These are phyloP conservation scores for Atta colombica DNA, from an alignment of 1,140 invertebrate genomes.

Conservation along the genomic window DNA sequence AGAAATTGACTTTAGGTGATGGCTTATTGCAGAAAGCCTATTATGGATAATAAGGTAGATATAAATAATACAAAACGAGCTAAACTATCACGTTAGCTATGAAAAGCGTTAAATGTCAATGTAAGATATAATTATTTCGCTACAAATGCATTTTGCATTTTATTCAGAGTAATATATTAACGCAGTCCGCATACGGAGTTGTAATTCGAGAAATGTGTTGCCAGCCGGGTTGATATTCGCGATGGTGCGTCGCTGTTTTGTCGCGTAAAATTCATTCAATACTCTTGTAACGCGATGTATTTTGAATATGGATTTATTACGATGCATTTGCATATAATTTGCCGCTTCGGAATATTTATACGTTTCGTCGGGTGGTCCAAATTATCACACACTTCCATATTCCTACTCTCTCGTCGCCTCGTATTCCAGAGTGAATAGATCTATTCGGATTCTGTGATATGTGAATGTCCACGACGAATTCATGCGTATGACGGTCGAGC, in stretches of 20 bases:
- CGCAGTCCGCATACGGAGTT: not conserved
- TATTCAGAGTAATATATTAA: not conserved
- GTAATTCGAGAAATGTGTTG: constrained; percentile 17
- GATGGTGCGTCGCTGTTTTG: not conserved
- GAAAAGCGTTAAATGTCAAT: not conserved
- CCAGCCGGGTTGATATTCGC: not conserved
- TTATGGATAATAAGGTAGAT: not conserved
- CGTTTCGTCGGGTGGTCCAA: constrained; percentile 37
- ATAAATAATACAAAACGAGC: not conserved
- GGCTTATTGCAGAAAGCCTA: no score
- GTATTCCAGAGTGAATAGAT: constrained; percentile 11
- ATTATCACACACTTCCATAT: constrained; percentile 27
- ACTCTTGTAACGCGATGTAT: not conserved
- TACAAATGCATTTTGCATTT: not conserved
- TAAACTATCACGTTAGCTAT: not conserved
- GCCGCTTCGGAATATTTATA: constrained; percentile 8
- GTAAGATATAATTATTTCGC: constrained; percentile 1
- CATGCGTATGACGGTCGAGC: constrained; percentile 52
- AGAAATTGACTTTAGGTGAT: no score
- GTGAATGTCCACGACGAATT: constrained; percentile 38
- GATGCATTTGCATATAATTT: constrained; percentile 17
- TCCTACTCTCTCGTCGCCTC: constrained; percentile 3
- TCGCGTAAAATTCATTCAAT: constrained; percentile 10
- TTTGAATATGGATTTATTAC: not conserved
- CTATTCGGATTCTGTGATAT: constrained; percentile 26